Base-by-base conservation (phyloP, 2,113 vertebrate species). In the Xerus inauris region DNA sequence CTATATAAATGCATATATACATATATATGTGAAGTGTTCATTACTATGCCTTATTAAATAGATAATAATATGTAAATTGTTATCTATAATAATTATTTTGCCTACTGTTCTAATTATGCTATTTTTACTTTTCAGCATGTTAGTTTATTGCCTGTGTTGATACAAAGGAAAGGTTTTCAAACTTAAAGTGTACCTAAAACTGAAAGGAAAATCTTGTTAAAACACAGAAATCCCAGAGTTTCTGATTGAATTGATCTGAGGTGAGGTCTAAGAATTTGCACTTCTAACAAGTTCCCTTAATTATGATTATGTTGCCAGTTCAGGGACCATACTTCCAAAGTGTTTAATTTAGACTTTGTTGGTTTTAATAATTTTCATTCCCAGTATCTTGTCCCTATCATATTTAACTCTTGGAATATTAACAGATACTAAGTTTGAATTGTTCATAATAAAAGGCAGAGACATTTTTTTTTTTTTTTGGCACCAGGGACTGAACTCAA, bases 331-430 rank as follows among this genome's bases (percentile, higher is more conserved):
- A 77, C 16, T 88, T 84, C 28, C 22, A n/a, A 26, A 83, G 71
- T 76, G 6, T 85, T 72, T 82, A 97, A 96, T 47, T 45, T 49
- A n/a, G 67, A 84, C 0, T 51, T 65, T 69, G 91, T 95, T 71
- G 97, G 57, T 86, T 96, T 98, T 97, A 98, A 97, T 97, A 81
- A 97, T 97, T 97, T 81, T 87, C 16, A 94, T 97, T 98, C 75
- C 38, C 45, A 97, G 45, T 47, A 90, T 89, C 49, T 69, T 28
- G 12, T 76, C 42, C 75, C 87, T 96, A 95, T 88, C 87, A 91
- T 87, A 96, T 93, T 97, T 86, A 45, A 92, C 69, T 98, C 97
- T 97, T 82, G 86, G 88, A 95, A 54, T 96, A 73, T 97, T 95
- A 94, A 62, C 98, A 86, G 89, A 96, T 97, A 95, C 96, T 94